Conservation (phyloP, 2,113 vertebrate genomes). For the Pongo pygmaeus region DNA sequence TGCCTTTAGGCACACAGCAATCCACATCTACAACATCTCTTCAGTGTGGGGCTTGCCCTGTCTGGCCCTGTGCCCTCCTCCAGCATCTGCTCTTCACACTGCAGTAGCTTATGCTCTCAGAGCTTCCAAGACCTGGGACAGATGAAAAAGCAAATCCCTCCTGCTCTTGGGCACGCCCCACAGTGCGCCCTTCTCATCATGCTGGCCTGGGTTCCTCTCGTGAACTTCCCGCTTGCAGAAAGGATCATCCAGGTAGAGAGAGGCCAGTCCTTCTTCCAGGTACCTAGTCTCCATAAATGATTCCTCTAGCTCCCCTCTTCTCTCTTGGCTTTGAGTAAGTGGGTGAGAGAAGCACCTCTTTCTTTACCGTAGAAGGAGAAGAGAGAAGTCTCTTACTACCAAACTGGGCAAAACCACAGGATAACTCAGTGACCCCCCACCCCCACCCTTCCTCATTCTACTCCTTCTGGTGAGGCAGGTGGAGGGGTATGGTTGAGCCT, state of each 20-base stretch:
- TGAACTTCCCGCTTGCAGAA: background rate
- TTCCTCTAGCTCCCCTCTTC: background rate
- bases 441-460: no score
- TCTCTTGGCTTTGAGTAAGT: background rate
- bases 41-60: background rate
- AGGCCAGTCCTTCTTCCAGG: background rate
- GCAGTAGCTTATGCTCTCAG: background rate
- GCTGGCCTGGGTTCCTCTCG: background rate
- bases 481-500: background rate
- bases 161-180: background rate
- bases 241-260: background rate
- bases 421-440: background rate
- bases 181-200: background rate
- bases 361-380: background rate
- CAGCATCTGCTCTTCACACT: background rate
- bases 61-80: background rate
- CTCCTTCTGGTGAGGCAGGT: background rate
- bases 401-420: background rate
- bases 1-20: background rate
- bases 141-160: background rate
- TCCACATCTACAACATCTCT: background rate
- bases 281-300: background rate
- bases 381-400: background rate
- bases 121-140: background rate
- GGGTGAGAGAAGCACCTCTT: background rate